A percentile compares a stretch with the other conserved stretches of the same genome.
phyloP scores from a whole-genome alignment of 92 coral and sea anemone genomes.

The Isaurus tuberculatus region DNA sequence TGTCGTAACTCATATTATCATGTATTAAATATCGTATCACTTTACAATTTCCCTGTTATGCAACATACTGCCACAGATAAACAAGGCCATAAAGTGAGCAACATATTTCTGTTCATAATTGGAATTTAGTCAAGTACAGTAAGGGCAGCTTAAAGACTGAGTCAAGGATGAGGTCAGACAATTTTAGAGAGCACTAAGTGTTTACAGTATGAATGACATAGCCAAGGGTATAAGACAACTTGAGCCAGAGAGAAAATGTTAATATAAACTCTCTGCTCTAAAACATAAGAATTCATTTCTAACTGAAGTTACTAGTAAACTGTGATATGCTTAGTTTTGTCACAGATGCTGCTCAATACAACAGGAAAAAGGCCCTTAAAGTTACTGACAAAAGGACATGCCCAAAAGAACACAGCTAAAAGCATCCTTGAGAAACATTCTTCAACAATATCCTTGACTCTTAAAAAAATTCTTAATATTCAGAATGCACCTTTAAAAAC shows the following conservation, averaged over 20 bases:
- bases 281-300: not conserved
- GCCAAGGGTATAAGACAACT: not conserved
- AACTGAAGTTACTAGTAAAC: too few species aligned
- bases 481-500: constrained; percentile 39
- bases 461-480: not conserved
- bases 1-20: not conserved
- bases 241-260: not conserved
- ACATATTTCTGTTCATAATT: constrained; percentile 9
- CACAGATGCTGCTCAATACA: constrained; percentile 5
- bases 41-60: not conserved
- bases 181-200: not conserved
- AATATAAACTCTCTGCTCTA: not conserved
- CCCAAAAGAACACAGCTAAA: not conserved
- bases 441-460: not conserved
- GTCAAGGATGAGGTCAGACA: too few species aligned
- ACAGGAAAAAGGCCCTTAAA: not conserved
- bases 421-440: constrained; percentile 5
- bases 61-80: not conserved
- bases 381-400: not conserved
- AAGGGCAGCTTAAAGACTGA: too few species aligned
- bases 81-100: constrained; percentile 10
- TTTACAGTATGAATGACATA: not conserved
- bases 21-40: not conserved
- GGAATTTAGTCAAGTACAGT: not conserved
- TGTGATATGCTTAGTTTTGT: not conserved